A percentile compares a stretch with the other conserved stretches of the same genome.
phyloP scores from a whole-genome alignment of 2,113 vertebrate species.

The Eonycteris spelaea region DNA sequence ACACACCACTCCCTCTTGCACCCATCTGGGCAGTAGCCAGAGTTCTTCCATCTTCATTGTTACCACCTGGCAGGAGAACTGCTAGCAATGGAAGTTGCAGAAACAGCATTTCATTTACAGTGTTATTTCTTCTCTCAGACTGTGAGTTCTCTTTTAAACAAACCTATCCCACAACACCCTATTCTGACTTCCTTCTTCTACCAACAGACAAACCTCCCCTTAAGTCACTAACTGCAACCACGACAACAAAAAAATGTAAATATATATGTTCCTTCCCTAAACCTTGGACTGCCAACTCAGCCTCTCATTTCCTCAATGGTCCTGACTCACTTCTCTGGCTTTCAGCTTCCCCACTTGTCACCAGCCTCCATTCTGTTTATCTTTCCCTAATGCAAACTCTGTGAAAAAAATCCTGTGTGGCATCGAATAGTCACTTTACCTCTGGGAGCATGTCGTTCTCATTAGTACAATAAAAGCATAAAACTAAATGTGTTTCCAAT shows the following conservation, averaged over 20 bases:
- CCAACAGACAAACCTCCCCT: background rate
- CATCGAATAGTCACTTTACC: background rate
- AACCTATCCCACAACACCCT: background rate
- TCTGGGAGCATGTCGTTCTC: background rate
- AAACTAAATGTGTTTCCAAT: background rate
- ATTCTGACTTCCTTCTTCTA: background rate
- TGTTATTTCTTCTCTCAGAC: background rate
- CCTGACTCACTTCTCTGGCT: background rate
- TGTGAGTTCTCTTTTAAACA: background rate
- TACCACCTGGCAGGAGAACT: background rate
- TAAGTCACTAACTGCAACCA: background rate
- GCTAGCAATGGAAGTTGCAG: background rate
- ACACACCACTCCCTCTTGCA: no score
- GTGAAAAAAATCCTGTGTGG: accelerated
- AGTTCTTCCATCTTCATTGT: background rate
- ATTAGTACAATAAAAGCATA: background rate
- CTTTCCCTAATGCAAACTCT: background rate
- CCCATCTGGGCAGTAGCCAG: background rate
- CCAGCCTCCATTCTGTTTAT: background rate
- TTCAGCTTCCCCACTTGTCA: background rate
- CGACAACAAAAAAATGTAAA: background rate
- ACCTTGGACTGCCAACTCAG: background rate
- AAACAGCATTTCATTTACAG: background rate
- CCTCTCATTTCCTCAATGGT: background rate
- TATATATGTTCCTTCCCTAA: no score